A percentile compares a stretch with the other conserved stretches of the same genome.
These are phyloP conservation scores for Scopus umbretta DNA, from an alignment of 2,113 vertebrate species.

Conservation along the genomic window DNA sequence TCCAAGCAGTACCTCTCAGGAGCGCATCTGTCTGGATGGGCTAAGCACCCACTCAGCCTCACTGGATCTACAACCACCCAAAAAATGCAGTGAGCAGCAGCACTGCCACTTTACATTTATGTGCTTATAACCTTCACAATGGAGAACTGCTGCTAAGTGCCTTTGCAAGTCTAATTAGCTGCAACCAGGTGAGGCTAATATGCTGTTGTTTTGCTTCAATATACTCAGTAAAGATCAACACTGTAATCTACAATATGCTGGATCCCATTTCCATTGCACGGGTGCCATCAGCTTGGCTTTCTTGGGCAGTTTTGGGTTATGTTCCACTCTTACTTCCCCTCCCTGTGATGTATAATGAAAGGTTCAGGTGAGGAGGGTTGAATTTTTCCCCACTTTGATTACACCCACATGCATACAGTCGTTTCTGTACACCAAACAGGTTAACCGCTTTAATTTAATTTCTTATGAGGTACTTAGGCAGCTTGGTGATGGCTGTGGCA, in stretches of 20 bases:
- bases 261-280: background rate
- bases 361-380: background rate
- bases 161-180: background rate
- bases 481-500: background rate
- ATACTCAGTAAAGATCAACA: background rate
- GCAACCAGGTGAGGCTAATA: background rate
- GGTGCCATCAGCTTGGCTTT: background rate
- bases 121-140: background rate
- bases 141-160: background rate
- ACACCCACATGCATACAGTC: accelerated
- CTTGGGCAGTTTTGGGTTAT: background rate
- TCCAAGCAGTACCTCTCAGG: background rate
- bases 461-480: background rate
- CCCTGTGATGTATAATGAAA: background rate
- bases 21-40: background rate
- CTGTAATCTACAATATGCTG: background rate
- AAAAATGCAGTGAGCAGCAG: background rate
- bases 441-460: background rate
- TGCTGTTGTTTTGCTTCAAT: background rate
- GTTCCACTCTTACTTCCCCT: background rate
- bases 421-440: background rate
- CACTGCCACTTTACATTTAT: background rate
- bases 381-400: background rate
- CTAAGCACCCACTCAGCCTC: accelerated
- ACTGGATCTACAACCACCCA: background rate